Conservation (phyloP, 2,797 vertebrate genomes). For the Rousettus madagascariensis region DNA sequence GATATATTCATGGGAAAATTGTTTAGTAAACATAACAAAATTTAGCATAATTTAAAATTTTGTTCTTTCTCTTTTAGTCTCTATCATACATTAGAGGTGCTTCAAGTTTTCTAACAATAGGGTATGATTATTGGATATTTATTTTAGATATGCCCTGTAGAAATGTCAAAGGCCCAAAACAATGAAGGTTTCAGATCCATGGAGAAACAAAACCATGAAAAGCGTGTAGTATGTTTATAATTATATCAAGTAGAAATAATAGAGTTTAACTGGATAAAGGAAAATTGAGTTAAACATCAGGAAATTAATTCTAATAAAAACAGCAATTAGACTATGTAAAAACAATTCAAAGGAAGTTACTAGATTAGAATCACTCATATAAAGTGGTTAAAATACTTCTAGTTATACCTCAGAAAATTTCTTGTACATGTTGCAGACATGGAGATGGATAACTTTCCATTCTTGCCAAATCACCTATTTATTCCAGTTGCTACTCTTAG, state of each 20-base stretch:
- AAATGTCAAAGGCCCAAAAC: neutral
- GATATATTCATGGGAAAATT: neutral
- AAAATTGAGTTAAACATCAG: conserved; percentile 36
- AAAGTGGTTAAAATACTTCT: neutral
- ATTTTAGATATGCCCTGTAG: neutral
- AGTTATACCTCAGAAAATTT: conserved; percentile 3
- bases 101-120: neutral
- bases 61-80: neutral
- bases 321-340: neutral
- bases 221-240: neutral
- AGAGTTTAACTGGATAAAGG: neutral
- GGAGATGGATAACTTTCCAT: neutral
- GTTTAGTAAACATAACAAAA: neutral
- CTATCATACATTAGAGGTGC: neutral
- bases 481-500: neutral
- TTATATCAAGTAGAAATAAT: conserved; percentile 21
- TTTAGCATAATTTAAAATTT: neutral
- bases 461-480: neutral
- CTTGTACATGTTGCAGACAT: neutral
- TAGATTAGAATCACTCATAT: neutral
- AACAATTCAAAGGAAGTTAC: conserved; percentile 35
- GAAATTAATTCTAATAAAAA: conserved; percentile 59
- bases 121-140: neutral
- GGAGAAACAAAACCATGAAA: conserved; percentile 30
- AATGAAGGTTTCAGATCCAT: neutral